Base-by-base conservation (phyloP, 2,888 invertebrate species). In the Drosophila monieri region DNA sequence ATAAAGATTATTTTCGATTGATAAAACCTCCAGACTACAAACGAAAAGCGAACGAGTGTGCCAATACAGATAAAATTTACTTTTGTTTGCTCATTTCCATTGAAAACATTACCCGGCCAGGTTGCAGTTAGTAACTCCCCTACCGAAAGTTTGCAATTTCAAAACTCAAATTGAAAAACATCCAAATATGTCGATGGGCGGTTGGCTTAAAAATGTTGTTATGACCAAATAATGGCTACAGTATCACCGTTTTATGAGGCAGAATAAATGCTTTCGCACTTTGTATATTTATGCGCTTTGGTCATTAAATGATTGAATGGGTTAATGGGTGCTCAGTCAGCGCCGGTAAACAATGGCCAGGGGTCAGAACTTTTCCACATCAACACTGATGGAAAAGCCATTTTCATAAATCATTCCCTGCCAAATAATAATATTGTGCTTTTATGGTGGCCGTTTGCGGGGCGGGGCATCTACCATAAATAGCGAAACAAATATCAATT, bases 251-350 rank as follows among this genome's bases (percentile, higher is more conserved):
- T 62, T 62, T 62, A 67, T 67, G 67, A 52, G 48, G 30, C 23
- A 37, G 21, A 53, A 68, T 69, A 69, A 69, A 69, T 69, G 54
- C 62, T 52, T 69, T 69, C 54, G 51, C 70, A 69, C 68, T 69
- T 51, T 8, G 47, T 44, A 53, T 47, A 67, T 47, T 41, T 48
- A 48, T 41, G 46, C 67, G 39, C 39, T 53, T 64, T 65, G 35
- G 32, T 54, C 64, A 65, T 68, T 59, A 47, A 67, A 60, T 69
- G 70, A 69, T 69, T 55, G 69, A 69, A 51, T 54, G 27, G 61
- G 44, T 53, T 54, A 53, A 65, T 61, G 57, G 39, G 6, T 46
- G 37, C 18, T 37, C 64, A 25, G 46, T 23, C 62, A 64, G 62
- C 44, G 15, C 25, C 32, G 41, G 39, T 64, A 65, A 65, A 65